Conservation (phyloP, 2,888 invertebrate species). For the Acleris sparsana region DNA sequence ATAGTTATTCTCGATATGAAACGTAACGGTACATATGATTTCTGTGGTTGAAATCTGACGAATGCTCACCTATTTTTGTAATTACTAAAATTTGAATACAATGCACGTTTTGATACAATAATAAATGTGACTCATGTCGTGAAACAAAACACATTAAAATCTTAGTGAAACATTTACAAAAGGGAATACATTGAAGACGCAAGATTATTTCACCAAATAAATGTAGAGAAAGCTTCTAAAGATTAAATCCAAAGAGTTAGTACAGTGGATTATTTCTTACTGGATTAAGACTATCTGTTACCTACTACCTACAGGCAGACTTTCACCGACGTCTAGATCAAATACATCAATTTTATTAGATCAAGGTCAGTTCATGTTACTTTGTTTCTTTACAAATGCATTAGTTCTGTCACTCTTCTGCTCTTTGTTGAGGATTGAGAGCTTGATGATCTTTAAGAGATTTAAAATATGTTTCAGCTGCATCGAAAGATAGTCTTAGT, state of each 20-base stretch:
- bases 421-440: too few species aligned
- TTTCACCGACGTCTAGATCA: constrained; percentile 13
- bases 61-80: not conserved
- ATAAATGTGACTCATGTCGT: too few species aligned
- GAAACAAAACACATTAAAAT: too few species aligned
- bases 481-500: too few species aligned
- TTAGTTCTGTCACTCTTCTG: not conserved
- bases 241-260: constrained; percentile 1
- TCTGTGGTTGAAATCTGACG: constrained; percentile 1
- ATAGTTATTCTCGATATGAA: too few species aligned
- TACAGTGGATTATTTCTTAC: constrained; percentile 3
- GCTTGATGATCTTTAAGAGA: too few species aligned
- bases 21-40: not conserved
- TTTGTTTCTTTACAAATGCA: not conserved
- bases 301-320: not conserved
- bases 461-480: too few species aligned
- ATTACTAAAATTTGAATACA: not conserved
- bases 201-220: not conserved
- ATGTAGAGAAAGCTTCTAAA: constrained; percentile 16
- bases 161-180: too few species aligned
- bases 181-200: too few species aligned
- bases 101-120: not conserved
- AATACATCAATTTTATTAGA: constrained; percentile 7
- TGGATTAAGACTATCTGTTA: constrained; percentile 11
- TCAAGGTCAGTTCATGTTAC: not conserved